A percentile compares a stretch with the other conserved stretches of the same genome.
phyloP scores from a whole-genome alignment of 2,113 vertebrate genomes.

The Calyptomena viridis region DNA sequence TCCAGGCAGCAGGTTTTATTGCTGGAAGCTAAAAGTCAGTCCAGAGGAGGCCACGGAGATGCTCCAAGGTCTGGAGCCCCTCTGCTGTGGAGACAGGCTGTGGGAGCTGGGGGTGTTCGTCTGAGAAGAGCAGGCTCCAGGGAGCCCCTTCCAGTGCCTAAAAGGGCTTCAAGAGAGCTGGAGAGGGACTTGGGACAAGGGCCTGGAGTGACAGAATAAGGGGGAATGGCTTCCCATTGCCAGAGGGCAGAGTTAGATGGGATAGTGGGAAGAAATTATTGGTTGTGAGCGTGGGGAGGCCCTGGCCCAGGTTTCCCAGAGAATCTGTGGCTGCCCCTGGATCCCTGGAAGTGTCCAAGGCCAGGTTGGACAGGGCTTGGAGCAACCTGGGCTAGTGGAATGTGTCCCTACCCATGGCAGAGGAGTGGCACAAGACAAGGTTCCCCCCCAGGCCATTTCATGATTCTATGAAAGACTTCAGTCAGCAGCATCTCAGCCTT shows the following conservation, averaged over 20 bases:
- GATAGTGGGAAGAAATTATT: not conserved
- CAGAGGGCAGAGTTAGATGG: not conserved
- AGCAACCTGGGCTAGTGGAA: rapidly evolving
- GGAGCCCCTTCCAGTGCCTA: not conserved
- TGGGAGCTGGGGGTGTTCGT: not conserved
- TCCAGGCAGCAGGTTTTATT: not conserved
- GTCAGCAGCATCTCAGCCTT: not conserved
- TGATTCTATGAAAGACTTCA: not conserved
- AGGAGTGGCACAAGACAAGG: rapidly evolving
- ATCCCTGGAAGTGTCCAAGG: not conserved
- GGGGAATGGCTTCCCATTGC: not conserved
- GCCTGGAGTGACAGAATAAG: not conserved
- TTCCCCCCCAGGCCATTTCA: not conserved
- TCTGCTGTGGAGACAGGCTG: not conserved
- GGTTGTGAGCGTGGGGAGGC: rapidly evolving
- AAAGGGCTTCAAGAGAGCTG: not conserved
- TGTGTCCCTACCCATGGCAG: not conserved
- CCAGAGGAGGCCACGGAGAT: rapidly evolving
- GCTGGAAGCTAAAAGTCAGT: not conserved
- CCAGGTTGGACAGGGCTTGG: not conserved
- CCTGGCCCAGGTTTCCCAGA: rapidly evolving
- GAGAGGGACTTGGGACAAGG: not conserved
- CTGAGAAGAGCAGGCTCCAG: not conserved
- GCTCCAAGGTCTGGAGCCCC: not conserved
- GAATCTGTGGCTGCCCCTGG: not conserved